Evolutionary conservation across 2,113 vertebrate species (phyloP).

Genomic region (Salvelinus alpinus): DNA sequence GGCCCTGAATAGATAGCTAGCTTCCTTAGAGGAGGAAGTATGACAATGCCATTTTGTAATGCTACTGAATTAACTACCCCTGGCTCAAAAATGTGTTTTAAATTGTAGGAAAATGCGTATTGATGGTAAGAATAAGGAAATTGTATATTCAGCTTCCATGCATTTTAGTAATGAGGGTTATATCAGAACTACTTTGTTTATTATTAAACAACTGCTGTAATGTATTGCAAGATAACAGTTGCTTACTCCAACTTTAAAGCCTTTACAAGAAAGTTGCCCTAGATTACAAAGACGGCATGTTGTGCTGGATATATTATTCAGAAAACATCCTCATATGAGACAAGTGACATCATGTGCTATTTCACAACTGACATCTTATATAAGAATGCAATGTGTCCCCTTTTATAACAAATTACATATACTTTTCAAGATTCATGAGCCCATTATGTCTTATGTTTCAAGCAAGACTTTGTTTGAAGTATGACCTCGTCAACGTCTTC

Average conservation of each 20-base stretch:
- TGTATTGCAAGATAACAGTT: neutral
- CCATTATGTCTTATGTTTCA: neutral
- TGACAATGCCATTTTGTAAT: slow-evolving; percentile 39
- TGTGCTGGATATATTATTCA: neutral
- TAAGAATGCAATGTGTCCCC: neutral
- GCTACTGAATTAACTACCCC: slow-evolving; percentile 43
- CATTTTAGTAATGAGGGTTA: neutral
- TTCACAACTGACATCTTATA: neutral
- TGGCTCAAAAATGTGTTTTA: slow-evolving; percentile 42
- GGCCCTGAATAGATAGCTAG: slow-evolving; percentile 56
- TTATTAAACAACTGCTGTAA: neutral
- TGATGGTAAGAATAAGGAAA: neutral
- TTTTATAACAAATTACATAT: neutral
- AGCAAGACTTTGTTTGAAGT: neutral
- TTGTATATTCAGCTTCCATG: neutral
- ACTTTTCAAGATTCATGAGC: neutral
- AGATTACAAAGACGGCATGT: neutral
- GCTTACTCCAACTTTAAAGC: neutral
- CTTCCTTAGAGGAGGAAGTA: slow-evolving; percentile 45
- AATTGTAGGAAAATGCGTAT: slow-evolving; percentile 44
- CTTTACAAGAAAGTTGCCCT: neutral
- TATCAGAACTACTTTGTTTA: neutral
- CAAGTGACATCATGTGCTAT: neutral
- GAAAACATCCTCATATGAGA: neutral
- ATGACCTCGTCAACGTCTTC: neutral